A percentile compares a stretch with the other conserved stretches of the same genome.
These are phyloP conservation scores for Chirona hameri DNA, from an alignment of 2,888 invertebrate species.

Conservation along the genomic window DNA sequence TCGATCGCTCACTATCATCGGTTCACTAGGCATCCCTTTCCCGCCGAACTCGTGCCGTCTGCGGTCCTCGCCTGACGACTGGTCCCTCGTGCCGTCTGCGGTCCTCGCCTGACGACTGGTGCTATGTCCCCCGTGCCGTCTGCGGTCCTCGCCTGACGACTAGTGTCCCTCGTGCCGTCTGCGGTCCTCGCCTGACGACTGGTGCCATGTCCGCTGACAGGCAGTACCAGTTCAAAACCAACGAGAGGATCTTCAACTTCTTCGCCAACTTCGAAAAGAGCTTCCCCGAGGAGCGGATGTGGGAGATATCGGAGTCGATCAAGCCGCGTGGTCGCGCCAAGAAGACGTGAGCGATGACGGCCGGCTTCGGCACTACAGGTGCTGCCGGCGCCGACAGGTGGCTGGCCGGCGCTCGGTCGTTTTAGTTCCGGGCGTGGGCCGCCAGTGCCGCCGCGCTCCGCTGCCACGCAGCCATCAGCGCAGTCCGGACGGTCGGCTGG, in stretches of 20 bases:
- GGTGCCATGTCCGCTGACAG: slow-evolving; percentile 54
- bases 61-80: neutral
- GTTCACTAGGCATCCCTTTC: too few species aligned
- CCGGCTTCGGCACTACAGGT: too few species aligned
- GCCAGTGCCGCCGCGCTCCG: neutral
- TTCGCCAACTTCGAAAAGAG: slow-evolving; percentile 96
- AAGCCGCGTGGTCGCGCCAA: slow-evolving; percentile 77
- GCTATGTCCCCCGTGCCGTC: too few species aligned
- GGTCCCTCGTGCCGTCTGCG: neutral
- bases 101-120: neutral
- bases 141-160: neutral
- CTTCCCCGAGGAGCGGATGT: slow-evolving; percentile 94
- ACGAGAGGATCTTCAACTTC: slow-evolving; percentile 88
- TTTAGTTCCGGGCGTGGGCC: neutral
- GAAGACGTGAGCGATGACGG: slow-evolving; percentile 8
- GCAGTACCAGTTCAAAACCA: slow-evolving; percentile 86
- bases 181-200: neutral
- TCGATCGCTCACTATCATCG: too few species aligned
- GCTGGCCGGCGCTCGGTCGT: neutral
- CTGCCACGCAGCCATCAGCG: too few species aligned
- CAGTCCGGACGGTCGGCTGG: too few species aligned
- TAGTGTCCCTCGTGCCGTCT: neutral
- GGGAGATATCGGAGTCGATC: slow-evolving; percentile 95
- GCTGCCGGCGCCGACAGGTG: neutral
- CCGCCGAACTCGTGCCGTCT: too few species aligned